Evolutionary conservation across 2,888 invertebrate species (phyloP).

Genomic region (Hermaeophaga mercurialis): DNA sequence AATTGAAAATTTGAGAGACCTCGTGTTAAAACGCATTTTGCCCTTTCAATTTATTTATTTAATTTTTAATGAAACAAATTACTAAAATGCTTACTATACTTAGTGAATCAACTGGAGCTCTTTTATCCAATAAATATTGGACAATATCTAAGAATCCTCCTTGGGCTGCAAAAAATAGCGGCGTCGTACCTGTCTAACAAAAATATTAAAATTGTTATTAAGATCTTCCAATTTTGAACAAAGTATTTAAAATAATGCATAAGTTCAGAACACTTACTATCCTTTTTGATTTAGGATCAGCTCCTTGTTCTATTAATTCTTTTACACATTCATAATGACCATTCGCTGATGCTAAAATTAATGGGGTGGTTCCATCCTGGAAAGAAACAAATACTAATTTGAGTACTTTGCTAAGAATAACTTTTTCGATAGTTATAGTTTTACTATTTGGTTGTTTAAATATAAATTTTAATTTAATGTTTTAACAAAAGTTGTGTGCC

Average conservation of each 20-base stretch:
- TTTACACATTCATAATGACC: constrained; percentile 87
- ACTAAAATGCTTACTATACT: constrained; percentile 81
- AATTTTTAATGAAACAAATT: too few species aligned
- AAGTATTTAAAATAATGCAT: neutral
- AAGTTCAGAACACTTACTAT: constrained; percentile 63
- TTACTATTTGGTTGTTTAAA: too few species aligned
- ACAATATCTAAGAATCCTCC: constrained; percentile 88
- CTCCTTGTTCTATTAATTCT: constrained; percentile 88
- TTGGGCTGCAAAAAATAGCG: constrained; percentile 93
- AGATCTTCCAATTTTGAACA: too few species aligned
- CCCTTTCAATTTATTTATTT: too few species aligned
- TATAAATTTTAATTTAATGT: too few species aligned
- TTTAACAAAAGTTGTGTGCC: too few species aligned
- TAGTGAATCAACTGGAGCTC: constrained; percentile 77
- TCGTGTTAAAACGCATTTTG: too few species aligned
- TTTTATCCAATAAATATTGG: constrained; percentile 75
- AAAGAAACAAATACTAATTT: constrained; percentile 33
- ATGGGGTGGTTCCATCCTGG: constrained; percentile 92
- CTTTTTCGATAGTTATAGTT: too few species aligned
- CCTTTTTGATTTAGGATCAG: constrained; percentile 83
- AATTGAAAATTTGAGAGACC: too few species aligned
- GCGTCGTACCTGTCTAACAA: constrained; percentile 86
- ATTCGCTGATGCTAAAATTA: constrained; percentile 89
- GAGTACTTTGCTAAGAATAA: too few species aligned
- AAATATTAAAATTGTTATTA: neutral